Conservation (phyloP, 2,113 vertebrate species). For the Ancistrus triradiatus region DNA sequence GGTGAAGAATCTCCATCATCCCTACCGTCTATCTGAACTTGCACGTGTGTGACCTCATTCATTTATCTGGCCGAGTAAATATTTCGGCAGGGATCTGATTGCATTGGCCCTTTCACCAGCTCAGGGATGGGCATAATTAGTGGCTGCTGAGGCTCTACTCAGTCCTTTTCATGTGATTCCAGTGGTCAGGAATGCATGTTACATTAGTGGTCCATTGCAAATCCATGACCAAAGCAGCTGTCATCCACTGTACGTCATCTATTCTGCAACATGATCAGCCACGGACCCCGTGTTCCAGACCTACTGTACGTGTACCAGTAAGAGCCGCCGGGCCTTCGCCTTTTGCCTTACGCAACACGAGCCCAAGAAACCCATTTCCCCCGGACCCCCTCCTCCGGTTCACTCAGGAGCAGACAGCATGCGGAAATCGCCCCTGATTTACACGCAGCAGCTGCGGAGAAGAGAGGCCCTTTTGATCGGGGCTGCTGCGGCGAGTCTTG, state of each 20-base stretch:
- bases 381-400: slow-evolving; percentile 14
- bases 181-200: slow-evolving; percentile 68
- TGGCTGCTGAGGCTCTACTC: slow-evolving; percentile 25
- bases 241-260: slow-evolving; percentile 19
- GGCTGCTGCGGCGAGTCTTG: slow-evolving; percentile 15
- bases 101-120: slow-evolving; percentile 25
- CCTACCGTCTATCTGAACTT: slow-evolving; percentile 12
- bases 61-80: slow-evolving; percentile 32
- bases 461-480: slow-evolving; percentile 44
- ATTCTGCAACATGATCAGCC: slow-evolving; percentile 2
- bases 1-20: no score
- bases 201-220: slow-evolving; percentile 65
- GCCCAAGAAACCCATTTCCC: background rate
- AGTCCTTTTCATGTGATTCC: slow-evolving; percentile 49
- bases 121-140: slow-evolving; percentile 58
- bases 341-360: background rate
- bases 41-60: slow-evolving; percentile 19
- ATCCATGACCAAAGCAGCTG: slow-evolving; percentile 54
- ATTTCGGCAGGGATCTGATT: slow-evolving; percentile 22
- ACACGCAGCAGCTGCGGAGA: slow-evolving; percentile 52
- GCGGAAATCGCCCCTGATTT: slow-evolving; percentile 51
- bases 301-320: background rate
- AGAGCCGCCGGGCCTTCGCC: background rate
- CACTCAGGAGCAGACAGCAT: slow-evolving; percentile 39
- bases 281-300: slow-evolving; percentile 5